Conservation (phyloP, 2,797 vertebrate genomes). For the Acridotheres tristis region DNA sequence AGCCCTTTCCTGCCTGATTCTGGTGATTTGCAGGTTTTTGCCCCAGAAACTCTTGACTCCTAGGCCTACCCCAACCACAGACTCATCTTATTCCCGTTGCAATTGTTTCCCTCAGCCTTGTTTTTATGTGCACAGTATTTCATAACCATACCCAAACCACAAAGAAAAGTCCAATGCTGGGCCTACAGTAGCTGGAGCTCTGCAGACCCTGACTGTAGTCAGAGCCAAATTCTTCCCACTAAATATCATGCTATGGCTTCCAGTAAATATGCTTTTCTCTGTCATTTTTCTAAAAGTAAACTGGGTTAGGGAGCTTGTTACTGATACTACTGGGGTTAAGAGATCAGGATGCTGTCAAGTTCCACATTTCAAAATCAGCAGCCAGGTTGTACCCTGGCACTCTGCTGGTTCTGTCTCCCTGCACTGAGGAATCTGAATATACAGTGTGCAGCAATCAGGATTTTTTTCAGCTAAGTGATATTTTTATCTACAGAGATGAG, state of each 20-base stretch:
- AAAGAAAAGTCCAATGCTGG: background rate
- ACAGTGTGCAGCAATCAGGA: background rate
- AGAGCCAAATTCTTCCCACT: background rate
- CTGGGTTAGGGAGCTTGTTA: background rate
- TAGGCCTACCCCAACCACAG: background rate
- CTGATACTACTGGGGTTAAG: background rate
- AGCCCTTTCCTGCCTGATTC: background rate
- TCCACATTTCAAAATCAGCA: background rate
- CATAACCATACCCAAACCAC: background rate
- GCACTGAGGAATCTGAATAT: background rate
- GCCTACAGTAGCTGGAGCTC: background rate
- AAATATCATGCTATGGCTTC: background rate
- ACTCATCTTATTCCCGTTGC: background rate
- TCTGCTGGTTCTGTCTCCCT: background rate
- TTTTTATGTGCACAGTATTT: background rate
- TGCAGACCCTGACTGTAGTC: background rate
- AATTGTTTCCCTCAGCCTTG: background rate
- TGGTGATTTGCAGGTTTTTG: background rate
- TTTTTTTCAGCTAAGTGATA: background rate
- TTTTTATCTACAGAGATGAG: background rate
- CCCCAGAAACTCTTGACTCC: background rate
- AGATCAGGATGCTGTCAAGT: background rate
- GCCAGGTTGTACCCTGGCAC: background rate
- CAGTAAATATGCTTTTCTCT: background rate
- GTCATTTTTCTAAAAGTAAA: background rate